A percentile compares a stretch with the other conserved stretches of the same genome.
These are phyloP conservation scores for Meloidogyne floridensis DNA, from an alignment of 1,140 invertebrate genomes.

Conservation along the genomic window DNA sequence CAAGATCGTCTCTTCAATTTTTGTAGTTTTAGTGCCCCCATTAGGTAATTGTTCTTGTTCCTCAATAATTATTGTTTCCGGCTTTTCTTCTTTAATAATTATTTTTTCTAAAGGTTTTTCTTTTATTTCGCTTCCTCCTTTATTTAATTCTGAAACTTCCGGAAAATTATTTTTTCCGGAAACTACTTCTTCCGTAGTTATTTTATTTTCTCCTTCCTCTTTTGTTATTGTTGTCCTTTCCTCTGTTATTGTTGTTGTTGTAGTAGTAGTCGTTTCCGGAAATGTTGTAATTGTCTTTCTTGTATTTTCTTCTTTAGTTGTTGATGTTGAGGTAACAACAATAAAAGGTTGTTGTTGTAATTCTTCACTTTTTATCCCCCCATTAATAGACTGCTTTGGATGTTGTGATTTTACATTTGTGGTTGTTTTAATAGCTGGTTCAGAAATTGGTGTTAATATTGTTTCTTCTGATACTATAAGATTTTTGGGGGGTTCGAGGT, in stretches of 20 bases:
- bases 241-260: slow-evolving; percentile 15
- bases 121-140: neutral
- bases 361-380: slow-evolving; percentile 1
- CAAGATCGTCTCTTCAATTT: neutral
- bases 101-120: neutral
- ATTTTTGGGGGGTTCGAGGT: neutral
- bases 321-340: no score
- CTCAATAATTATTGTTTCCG: neutral
- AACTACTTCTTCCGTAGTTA: neutral
- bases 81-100: neutral
- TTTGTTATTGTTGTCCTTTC: neutral
- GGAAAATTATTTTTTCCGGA: no score
- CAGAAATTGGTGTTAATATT: neutral
- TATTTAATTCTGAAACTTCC: neutral
- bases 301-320: neutral
- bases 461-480: neutral
- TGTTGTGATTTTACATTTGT: neutral
- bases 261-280: neutral
- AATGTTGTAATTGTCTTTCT: neutral
- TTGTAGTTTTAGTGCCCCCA: neutral
- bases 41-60: neutral
- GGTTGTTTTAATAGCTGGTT: neutral
- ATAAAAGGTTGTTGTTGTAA: neutral
- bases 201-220: neutral
- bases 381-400: neutral